These are phyloP conservation scores for Pseudopipra pipra DNA, from an alignment of 2,113 vertebrate genomes.

Conservation along the genomic window DNA sequence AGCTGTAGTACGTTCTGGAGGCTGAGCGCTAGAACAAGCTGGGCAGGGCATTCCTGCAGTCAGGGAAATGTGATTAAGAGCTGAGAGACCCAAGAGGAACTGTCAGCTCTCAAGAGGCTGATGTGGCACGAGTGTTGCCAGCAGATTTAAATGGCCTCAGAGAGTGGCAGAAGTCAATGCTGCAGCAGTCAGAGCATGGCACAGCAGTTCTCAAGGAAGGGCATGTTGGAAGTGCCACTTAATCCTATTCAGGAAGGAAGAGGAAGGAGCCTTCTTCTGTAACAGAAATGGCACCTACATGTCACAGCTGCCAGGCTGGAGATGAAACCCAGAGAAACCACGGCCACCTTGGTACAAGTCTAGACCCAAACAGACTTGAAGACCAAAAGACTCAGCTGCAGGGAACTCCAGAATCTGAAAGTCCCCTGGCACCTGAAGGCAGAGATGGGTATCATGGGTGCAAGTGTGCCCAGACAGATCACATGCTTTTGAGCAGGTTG, in stretches of 20 bases:
- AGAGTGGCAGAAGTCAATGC: rapidly evolving
- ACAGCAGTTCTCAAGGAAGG: neutral
- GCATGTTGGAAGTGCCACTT: neutral
- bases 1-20: neutral
- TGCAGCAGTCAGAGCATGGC: rapidly evolving
- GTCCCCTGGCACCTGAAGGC: neutral
- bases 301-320: neutral
- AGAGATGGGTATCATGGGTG: neutral
- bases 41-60: neutral
- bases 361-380: neutral
- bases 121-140: neutral
- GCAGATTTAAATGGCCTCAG: neutral
- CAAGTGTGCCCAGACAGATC: neutral
- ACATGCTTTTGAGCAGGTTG: neutral
- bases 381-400: neutral
- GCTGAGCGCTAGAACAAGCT: neutral
- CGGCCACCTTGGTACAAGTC: rapidly evolving
- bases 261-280: neutral
- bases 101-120: neutral
- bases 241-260: neutral
- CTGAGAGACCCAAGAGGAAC: neutral
- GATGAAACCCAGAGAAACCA: neutral
- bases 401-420: neutral
- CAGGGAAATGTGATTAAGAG: neutral
- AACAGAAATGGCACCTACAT: neutral